Conservation (phyloP, 2,113 vertebrate species). For the Nesoenas mayeri region DNA sequence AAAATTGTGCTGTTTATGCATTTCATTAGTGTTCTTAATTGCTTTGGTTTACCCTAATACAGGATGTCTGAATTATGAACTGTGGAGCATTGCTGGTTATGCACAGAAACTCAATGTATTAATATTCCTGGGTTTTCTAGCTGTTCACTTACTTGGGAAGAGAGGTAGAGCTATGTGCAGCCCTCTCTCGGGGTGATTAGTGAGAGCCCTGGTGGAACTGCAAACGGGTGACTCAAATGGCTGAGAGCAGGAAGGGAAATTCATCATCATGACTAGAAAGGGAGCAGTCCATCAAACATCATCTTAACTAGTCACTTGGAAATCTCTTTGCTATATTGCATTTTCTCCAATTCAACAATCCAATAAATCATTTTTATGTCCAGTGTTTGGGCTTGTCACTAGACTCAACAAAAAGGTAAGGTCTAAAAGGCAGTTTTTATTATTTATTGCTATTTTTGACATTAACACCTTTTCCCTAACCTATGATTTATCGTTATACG, state of each 20-base stretch:
- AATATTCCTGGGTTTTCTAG: neutral
- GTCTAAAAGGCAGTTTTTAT: neutral
- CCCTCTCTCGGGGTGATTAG: neutral
- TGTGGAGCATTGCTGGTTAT: neutral
- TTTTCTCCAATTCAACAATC: neutral
- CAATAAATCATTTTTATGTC: neutral
- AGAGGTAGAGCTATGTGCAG: neutral
- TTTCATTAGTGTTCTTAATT: neutral
- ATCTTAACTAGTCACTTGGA: neutral
- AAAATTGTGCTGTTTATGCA: neutral
- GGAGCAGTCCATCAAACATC: neutral
- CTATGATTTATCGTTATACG: fast-evolving
- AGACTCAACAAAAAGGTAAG: neutral
- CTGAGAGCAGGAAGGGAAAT: neutral
- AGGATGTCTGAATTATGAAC: neutral
- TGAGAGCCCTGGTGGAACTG: neutral
- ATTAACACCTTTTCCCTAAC: neutral
- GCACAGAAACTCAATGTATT: neutral
- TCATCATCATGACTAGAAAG: neutral
- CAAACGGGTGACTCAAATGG: neutral
- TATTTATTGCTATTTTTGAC: neutral
- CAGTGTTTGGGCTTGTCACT: neutral
- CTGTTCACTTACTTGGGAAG: neutral
- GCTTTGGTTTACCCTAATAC: neutral
- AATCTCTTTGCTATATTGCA: neutral